Percentiles rank a stretch among this genome's conserved stretches.
phyloP scores from a whole-genome alignment of 2,888 invertebrate genomes.

The Erpobdella octoculata region DNA sequence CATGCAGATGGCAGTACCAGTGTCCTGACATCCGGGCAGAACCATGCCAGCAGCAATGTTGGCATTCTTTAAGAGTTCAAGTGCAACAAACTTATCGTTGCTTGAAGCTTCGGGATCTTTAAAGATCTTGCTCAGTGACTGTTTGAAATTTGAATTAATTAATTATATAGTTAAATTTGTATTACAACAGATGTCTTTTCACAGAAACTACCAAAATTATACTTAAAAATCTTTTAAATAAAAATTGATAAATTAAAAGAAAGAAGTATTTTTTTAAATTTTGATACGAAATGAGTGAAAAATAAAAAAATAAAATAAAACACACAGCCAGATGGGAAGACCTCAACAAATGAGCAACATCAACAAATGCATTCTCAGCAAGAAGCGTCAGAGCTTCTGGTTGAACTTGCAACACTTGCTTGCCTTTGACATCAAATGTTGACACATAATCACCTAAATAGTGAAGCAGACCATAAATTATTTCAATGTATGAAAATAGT shows the following conservation, averaged over 20 bases:
- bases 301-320: background rate
- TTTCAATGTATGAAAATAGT: background rate
- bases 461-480: background rate
- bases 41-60: conserved; percentile 52
- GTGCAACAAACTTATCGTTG: conserved; percentile 52
- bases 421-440: conserved; percentile 46
- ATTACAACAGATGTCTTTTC: no score
- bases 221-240: background rate
- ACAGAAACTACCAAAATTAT: no score
- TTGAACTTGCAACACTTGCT: conserved; percentile 45
- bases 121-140: conserved; percentile 51
- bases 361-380: conserved; percentile 51
- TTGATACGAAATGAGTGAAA: background rate
- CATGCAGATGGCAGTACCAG: conserved; percentile 52
- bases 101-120: conserved; percentile 50
- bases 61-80: conserved; percentile 52
- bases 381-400: conserved; percentile 49
- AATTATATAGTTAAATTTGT: no score
- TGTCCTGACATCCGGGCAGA: conserved; percentile 52
- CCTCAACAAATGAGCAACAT: conserved; percentile 50
- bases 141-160: no score
- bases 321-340: conserved; percentile 50
- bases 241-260: background rate
- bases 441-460: conserved; percentile 49
- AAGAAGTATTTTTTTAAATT: background rate